Evolutionary conservation across 2,888 invertebrate species (phyloP).

Genomic region (Trilocha varians): DNA sequence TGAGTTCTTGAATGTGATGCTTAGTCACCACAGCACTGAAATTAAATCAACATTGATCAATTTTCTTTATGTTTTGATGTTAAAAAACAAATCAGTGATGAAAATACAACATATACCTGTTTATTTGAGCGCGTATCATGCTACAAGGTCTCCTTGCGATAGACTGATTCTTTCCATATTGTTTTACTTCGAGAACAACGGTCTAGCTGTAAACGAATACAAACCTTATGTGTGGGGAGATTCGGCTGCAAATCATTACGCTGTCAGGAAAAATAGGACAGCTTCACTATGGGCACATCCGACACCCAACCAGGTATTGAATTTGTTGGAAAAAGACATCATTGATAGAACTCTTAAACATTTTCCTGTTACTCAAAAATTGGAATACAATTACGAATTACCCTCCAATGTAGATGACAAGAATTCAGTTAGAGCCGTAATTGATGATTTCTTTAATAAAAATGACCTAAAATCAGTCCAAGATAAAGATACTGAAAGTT

Average conservation of each 20-base stretch:
- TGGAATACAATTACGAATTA: conserved; percentile 61
- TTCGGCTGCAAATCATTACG: conserved; percentile 84
- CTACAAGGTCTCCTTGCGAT: conserved; percentile 79
- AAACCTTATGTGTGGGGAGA: conserved; percentile 90
- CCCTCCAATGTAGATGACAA: conserved; percentile 21
- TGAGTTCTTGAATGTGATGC: conserved; percentile 80
- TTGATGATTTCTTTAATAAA: conserved; percentile 31
- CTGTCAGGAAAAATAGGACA: conserved; percentile 71
- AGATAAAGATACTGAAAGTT: conserved; percentile 32
- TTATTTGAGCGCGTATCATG: conserved; percentile 84
- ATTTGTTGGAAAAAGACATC: conserved; percentile 77
- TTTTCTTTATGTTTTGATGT: conserved; percentile 76
- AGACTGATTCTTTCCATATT: conserved; percentile 79
- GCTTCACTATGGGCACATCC: conserved; percentile 80
- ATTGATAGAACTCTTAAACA: conserved; percentile 78
- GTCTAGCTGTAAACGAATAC: conserved; percentile 76
- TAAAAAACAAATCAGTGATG: conserved; percentile 77
- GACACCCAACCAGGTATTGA: conserved; percentile 80
- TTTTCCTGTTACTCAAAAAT: conserved; percentile 77
- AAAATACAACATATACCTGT: conserved; percentile 80
- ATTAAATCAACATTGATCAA: conserved; percentile 77
- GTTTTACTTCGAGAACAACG: conserved; percentile 78
- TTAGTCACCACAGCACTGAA: conserved; percentile 61
- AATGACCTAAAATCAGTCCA: conserved; percentile 22
- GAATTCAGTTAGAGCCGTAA: conserved; percentile 21